Conservation (phyloP, 23 tunicate species). For the Diplosoma virens region DNA sequence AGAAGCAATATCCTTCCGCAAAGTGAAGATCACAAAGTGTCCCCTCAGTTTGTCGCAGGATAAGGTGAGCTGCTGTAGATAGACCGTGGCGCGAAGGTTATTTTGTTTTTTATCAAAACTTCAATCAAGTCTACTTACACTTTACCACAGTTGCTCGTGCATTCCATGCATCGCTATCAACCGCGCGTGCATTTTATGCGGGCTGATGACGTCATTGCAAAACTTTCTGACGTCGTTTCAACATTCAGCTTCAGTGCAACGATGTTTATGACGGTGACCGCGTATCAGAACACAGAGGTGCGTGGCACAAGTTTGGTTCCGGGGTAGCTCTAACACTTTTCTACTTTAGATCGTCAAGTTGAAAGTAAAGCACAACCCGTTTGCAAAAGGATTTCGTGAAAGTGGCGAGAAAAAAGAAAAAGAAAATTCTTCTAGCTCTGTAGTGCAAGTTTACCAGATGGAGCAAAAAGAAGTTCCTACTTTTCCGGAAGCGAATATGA, state of each 20-base stretch:
- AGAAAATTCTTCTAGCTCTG: too few species aligned
- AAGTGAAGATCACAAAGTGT: background rate
- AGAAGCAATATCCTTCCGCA: background rate
- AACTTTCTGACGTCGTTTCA: background rate
- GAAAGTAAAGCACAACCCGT: conserved; percentile 13
- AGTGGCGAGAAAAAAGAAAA: background rate
- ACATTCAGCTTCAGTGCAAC: conserved; percentile 7
- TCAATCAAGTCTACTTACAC: background rate
- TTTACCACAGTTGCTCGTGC: background rate
- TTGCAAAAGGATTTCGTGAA: conserved; percentile 10
- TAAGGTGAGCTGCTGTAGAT: background rate
- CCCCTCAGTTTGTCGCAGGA: background rate
- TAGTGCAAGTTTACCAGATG: too few species aligned
- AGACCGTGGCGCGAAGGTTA: background rate
- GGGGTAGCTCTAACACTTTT: too few species aligned
- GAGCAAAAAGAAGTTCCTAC: too few species aligned
- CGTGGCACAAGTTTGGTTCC: too few species aligned
- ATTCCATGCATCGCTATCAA: conserved; percentile 26
- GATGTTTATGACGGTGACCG: conserved; percentile 5
- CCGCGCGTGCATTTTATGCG: conserved; percentile 2
- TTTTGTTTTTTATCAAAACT: too few species aligned
- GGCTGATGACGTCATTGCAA: background rate
- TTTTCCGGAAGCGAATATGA: too few species aligned
- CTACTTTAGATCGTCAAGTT: background rate
- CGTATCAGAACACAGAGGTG: conserved; percentile 18